A percentile compares a stretch with the other conserved stretches of the same genome.
These are phyloP conservation scores for Drosophila meridiana DNA, from an alignment of 2,888 invertebrate species.

Conservation along the genomic window DNA sequence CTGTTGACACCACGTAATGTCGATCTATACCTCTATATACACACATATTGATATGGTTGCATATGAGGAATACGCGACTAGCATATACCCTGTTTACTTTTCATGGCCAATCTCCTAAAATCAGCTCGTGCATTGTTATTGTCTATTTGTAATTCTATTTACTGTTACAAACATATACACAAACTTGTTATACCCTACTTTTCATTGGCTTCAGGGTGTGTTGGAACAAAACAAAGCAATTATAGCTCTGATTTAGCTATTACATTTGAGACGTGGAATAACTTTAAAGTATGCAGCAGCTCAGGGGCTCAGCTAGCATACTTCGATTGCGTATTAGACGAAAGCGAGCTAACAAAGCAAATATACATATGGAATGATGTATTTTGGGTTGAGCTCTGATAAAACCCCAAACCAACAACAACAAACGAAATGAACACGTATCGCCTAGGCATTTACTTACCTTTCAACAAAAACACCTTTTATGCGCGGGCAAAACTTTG, in stretches of 20 bases:
- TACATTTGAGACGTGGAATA: slow-evolving; percentile 31
- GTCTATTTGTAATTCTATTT: background rate
- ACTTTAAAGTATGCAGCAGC: slow-evolving; percentile 40
- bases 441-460: slow-evolving; percentile 49
- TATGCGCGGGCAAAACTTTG: slow-evolving; percentile 19
- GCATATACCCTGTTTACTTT: background rate
- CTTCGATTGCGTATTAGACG: slow-evolving; percentile 43
- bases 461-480: slow-evolving; percentile 29
- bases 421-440: slow-evolving; percentile 68
- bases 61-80: background rate
- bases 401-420: slow-evolving; percentile 65
- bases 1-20: background rate
- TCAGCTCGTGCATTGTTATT: background rate
- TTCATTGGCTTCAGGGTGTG: background rate
- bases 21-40: background rate
- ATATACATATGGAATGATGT: slow-evolving; percentile 59
- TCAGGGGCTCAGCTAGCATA: slow-evolving; percentile 28
- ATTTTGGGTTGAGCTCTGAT: slow-evolving; percentile 62
- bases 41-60: too few relatives aligned
- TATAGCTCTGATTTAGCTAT: background rate
- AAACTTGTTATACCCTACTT: background rate
- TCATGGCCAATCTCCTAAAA: background rate
- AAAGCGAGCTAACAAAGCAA: slow-evolving; percentile 63
- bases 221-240: slow-evolving; percentile 30
- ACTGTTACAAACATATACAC: background rate